A percentile compares a stretch with the other conserved stretches of the same genome.
Conservation (phyloP, 2,797 vertebrate genomes). For the Acanthis flammea region DNA sequence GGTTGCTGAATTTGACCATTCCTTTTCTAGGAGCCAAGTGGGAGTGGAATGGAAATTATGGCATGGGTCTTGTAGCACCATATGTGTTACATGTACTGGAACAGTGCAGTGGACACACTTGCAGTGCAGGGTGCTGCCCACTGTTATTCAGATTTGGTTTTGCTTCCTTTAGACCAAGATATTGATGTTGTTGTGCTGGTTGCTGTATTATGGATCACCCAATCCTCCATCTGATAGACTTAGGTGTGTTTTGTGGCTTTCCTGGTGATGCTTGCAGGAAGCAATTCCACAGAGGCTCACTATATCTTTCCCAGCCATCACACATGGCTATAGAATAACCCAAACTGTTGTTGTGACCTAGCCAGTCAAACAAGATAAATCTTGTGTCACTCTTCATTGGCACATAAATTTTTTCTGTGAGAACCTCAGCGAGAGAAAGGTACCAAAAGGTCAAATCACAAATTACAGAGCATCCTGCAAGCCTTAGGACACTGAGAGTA, state of each 20-base stretch:
- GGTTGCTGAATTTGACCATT: neutral
- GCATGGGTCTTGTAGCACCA: neutral
- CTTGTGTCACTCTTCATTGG: constrained; percentile 49
- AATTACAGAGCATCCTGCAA: constrained; percentile 43
- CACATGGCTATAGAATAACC: constrained; percentile 18
- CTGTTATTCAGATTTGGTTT: neutral
- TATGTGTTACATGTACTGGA: accelerated
- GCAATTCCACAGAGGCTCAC: neutral
- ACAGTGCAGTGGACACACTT: neutral
- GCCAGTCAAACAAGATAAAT: constrained; percentile 60
- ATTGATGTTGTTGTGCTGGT: neutral
- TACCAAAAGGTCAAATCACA: constrained; percentile 43
- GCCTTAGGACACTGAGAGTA: neutral
- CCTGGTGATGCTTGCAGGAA: neutral
- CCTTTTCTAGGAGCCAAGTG: neutral
- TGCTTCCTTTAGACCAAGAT: neutral
- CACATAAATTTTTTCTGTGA: constrained; percentile 50
- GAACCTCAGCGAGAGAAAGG: constrained; percentile 15
- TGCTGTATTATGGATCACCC: neutral
- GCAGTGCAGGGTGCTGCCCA: neutral
- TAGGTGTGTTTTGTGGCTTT: neutral
- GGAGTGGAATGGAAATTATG: neutral
- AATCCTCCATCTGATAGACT: neutral
- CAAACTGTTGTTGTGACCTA: constrained; percentile 32
- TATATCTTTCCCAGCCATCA: constrained; percentile 2